These are phyloP conservation scores for Crenichthys baileyi DNA, from an alignment of 2,797 vertebrate species.

Conservation along the genomic window DNA sequence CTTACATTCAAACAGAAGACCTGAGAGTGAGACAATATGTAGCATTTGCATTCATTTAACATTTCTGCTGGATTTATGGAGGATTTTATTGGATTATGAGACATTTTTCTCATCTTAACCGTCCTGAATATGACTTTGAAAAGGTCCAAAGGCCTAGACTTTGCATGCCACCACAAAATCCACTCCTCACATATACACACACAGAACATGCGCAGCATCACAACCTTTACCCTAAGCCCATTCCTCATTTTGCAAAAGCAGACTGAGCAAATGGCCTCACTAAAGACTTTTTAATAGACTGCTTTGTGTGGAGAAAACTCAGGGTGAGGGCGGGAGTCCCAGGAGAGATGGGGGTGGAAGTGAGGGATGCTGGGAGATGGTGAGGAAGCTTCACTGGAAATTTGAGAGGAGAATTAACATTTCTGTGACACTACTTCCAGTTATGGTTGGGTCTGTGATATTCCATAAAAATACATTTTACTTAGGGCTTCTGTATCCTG, in stretches of 20 bases:
- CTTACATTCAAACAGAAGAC: not conserved
- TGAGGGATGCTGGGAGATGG: not conserved
- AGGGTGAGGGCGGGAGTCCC: constrained; percentile 53
- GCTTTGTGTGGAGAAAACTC: constrained; percentile 68
- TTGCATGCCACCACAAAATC: constrained; percentile 34
- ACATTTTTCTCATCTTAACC: constrained; percentile 23
- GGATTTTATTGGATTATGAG: constrained; percentile 41
- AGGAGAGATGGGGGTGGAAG: constrained; percentile 24
- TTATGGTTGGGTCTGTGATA: constrained; percentile 11
- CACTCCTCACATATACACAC: constrained; percentile 23
- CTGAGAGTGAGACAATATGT: not conserved
- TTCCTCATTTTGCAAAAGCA: constrained; percentile 57
- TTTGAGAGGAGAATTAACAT: constrained; percentile 48
- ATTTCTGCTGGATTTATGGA: constrained; percentile 5
- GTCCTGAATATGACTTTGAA: constrained; percentile 16
- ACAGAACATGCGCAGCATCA: constrained; percentile 23
- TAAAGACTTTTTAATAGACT: constrained; percentile 83
- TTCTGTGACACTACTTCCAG: constrained; percentile 20
- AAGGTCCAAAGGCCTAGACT: constrained; percentile 37
- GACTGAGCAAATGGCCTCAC: constrained; percentile 63
- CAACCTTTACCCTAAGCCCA: constrained; percentile 53
- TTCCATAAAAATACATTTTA: constrained; percentile 17
- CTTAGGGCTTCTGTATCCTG: not conserved
- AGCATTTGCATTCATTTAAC: constrained; percentile 18
- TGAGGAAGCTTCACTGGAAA: constrained; percentile 51